Conservation (phyloP, 2,113 vertebrate species). For the Siniperca knerii region DNA sequence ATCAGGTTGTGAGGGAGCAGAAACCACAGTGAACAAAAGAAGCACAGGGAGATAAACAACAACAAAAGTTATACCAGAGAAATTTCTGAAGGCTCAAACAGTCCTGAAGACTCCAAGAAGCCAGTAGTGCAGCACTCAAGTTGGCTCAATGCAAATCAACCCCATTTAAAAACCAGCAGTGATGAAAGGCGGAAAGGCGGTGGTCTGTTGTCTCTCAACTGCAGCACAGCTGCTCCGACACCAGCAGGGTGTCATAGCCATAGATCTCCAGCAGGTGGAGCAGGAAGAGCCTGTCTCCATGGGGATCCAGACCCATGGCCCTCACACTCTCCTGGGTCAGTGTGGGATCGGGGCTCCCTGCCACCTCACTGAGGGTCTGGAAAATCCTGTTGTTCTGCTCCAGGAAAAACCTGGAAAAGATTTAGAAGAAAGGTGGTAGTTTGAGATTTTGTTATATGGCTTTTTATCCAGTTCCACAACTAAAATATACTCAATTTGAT, state of each 20-base stretch:
- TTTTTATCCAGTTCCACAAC: neutral
- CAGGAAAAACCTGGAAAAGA: conserved; percentile 90
- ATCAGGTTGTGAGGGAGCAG: conserved; percentile 7
- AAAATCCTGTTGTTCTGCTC: conserved; percentile 98
- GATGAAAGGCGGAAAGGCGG: conserved; percentile 1
- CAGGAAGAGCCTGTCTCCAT: conserved; percentile 93
- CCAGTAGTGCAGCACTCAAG: conserved; percentile 54
- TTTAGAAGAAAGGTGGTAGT: conserved; percentile 4
- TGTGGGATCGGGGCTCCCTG: conserved; percentile 91
- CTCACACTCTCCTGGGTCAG: conserved; percentile 93
- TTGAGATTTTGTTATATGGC: neutral
- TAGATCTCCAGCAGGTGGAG: conserved; percentile 96
- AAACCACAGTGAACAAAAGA: conserved; percentile 21
- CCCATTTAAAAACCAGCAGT: conserved; percentile 24
- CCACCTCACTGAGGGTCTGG: conserved; percentile 93
- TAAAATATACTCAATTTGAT: neutral
- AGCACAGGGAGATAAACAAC: conserved; percentile 9
- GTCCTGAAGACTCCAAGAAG: conserved; percentile 43
- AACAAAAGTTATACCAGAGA: conserved; percentile 16
- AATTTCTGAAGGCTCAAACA: neutral
- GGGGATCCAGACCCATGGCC: conserved; percentile 96
- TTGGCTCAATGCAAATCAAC: conserved; percentile 25
- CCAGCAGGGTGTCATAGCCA: conserved; percentile 93
- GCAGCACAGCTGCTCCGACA: conserved; percentile 96
- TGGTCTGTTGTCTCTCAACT: conserved; percentile 80